Evolutionary conservation across 2,797 vertebrate species (phyloP).

Genomic region (Spatula versicolor): DNA sequence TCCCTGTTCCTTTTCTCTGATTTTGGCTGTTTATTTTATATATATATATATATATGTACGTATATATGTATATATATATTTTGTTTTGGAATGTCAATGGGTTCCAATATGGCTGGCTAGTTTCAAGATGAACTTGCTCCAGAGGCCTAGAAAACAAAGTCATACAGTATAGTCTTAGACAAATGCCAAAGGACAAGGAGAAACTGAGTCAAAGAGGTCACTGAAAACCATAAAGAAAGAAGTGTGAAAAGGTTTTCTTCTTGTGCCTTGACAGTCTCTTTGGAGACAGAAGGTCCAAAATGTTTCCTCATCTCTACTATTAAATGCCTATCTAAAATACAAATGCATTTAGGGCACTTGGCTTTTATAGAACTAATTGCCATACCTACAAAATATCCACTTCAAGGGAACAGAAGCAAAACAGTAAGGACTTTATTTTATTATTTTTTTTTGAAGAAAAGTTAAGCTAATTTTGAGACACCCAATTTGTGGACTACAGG

Average conservation of each 20-base stretch:
- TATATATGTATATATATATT: slow-evolving; percentile 75
- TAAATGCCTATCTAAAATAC: neutral
- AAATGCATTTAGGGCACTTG: neutral
- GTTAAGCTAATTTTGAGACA: neutral
- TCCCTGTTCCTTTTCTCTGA: slow-evolving; percentile 87
- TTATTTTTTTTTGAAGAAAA: neutral
- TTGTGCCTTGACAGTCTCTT: neutral
- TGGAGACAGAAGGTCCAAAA: neutral
- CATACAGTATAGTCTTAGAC: slow-evolving; percentile 81
- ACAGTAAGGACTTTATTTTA: neutral
- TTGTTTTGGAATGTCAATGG: slow-evolving; percentile 97
- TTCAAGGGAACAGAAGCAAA: neutral
- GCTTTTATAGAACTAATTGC: neutral
- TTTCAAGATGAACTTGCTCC: slow-evolving; percentile 98
- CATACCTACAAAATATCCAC: neutral
- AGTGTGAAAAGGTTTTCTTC: neutral
- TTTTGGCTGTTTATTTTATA: slow-evolving; percentile 83
- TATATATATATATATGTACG: slow-evolving; percentile 63
- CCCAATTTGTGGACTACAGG: neutral
- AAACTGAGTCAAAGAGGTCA: slow-evolving; percentile 66
- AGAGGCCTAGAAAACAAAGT: slow-evolving; percentile 91
- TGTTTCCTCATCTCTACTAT: neutral
- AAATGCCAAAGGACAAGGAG: slow-evolving; percentile 66
- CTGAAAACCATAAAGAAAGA: slow-evolving; percentile 46
- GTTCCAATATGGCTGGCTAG: slow-evolving; percentile 89